phyloP scores from a whole-genome alignment of 2,113 vertebrate species.

The Tetrax tetrax region DNA sequence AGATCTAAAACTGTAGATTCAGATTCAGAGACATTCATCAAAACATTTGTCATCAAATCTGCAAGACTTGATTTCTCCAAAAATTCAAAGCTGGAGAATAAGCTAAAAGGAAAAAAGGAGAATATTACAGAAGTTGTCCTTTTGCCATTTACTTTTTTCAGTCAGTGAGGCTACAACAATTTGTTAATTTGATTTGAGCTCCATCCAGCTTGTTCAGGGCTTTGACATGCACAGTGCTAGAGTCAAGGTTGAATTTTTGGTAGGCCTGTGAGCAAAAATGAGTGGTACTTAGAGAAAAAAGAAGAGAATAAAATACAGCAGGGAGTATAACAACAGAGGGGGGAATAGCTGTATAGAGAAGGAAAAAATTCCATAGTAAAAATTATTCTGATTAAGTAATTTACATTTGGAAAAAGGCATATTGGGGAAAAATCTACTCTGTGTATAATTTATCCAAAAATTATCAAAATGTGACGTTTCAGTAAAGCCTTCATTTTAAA shows the following conservation, averaged over 20 bases:
- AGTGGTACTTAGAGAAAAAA: not conserved
- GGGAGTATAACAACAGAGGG: not conserved
- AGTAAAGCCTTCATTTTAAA: not conserved
- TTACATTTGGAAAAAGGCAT: not conserved
- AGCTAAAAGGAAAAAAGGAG: not conserved
- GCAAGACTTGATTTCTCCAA: not conserved
- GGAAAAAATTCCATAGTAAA: not conserved
- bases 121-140: not conserved
- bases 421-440: not conserved
- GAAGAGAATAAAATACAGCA: not conserved
- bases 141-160: not conserved
- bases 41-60: not conserved
- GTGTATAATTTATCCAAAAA: not conserved
- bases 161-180: not conserved
- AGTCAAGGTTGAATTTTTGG: not conserved
- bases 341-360: not conserved
- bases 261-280: not conserved
- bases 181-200: not conserved
- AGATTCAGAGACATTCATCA: not conserved
- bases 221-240: not conserved
- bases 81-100: not conserved
- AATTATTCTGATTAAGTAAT: not conserved
- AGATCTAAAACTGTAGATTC: not conserved
- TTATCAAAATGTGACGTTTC: not conserved
- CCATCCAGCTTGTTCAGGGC: not conserved